Evolutionary conservation across 2,888 invertebrate genomes (phyloP), one percentile per base, ranked within the genome.

Genomic region (Microplitis manilae): DNA sequence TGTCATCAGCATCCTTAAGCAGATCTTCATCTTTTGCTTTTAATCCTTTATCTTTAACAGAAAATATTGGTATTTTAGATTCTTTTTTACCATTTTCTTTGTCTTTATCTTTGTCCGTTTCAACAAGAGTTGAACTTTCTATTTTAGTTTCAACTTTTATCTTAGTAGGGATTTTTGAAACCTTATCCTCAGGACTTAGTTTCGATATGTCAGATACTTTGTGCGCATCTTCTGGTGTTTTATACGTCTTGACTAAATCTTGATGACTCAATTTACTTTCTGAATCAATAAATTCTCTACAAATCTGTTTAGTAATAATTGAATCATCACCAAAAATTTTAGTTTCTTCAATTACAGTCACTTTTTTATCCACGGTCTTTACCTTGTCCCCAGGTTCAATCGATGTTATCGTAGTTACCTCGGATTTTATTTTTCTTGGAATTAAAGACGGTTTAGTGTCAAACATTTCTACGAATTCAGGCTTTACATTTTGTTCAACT

Each of bases 61-160:
- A 80, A 0, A 86, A 87, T 72, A 87, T 81, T 0, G 89, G 89
- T 61, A 88, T 88, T 8, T 84, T 84, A 5, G 89, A 89, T 67
- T 88, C 87, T 40, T 78, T 80, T 15, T 80, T 81, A 59, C n/a
- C 60, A 1, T 38, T 76, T 62, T 78, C 78, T 76, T 82, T 82
- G 8, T 79, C 79, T 5, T 20, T 50, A 59, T 69, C 77, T 68
- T 75, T 76, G 20, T 76, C 79, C 0, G 65, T 13, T 17, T 80
- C 81, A 13, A 40, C 59, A 74, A 78, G 64, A 50, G 7, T 30
- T 1, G 69, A n/a, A 7, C 20, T 6, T 68, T 81, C 81, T 2
- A 76, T 64, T n/a, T 79, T 80, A 9, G 59, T 13, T 5, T 62
- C 62, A 8, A 20, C 20, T 7, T 20, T 62, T 62, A 77, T 77